Conservation (phyloP, 2,888 invertebrate species). For the Drosophila flavopinicola region DNA sequence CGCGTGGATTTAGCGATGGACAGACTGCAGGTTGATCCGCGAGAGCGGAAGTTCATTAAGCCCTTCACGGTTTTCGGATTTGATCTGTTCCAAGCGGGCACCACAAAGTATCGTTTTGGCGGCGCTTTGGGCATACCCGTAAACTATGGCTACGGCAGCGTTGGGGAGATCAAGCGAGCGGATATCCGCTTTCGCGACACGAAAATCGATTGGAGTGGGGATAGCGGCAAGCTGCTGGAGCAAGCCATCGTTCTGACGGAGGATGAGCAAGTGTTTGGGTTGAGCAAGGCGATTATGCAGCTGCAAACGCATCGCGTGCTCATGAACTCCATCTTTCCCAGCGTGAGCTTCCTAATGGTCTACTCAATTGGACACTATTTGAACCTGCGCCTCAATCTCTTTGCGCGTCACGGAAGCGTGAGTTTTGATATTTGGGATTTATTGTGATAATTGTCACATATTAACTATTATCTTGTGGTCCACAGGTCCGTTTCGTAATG, state of each 20-base stretch:
- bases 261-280: constrained; percentile 91
- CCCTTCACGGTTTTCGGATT: constrained; percentile 91
- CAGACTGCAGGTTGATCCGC: constrained; percentile 86
- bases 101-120: constrained; percentile 86
- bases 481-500: constrained; percentile 82
- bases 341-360: constrained; percentile 85
- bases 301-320: constrained; percentile 86
- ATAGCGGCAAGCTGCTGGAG: constrained; percentile 87
- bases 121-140: constrained; percentile 90
- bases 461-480: neutral
- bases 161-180: constrained; percentile 86
- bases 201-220: constrained; percentile 88
- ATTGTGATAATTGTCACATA: too few relatives aligned
- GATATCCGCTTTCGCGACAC: constrained; percentile 87
- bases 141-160: constrained; percentile 87
- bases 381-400: constrained; percentile 86
- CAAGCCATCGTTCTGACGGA: constrained; percentile 90
- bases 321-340: constrained; percentile 86
- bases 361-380: constrained; percentile 86
- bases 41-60: constrained; percentile 85
- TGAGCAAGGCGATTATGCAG: constrained; percentile 90
- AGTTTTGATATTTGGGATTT: constrained; percentile 27
- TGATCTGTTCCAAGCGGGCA: constrained; percentile 89
- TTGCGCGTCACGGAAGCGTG: constrained; percentile 85
- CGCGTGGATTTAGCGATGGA: constrained; percentile 87